Evolutionary conservation across 2,797 vertebrate species (phyloP).

Genomic region (Salmo trutta): DNA sequence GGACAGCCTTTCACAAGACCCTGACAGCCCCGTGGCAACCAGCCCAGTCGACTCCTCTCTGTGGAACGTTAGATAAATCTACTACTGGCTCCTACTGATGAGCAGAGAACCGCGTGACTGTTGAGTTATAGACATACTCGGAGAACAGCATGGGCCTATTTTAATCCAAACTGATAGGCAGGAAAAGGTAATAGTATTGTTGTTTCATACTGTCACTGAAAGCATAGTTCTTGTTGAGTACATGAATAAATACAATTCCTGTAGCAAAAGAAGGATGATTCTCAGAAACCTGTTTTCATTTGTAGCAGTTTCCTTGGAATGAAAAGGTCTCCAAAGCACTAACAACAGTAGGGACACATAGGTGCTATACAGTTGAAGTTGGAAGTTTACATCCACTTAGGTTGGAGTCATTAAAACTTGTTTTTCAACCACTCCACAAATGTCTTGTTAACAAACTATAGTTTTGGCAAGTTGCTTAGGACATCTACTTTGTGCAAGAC

Average conservation of each 20-base stretch:
- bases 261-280: background rate
- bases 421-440: no score
- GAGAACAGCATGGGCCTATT: no score
- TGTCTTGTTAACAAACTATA: no score
- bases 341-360: background rate
- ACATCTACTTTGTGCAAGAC: no score
- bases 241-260: background rate
- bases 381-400: no score
- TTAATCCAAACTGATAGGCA: background rate
- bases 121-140: background rate
- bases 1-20: constrained; percentile 20
- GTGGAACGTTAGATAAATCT: background rate
- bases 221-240: background rate
- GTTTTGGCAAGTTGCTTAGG: no score
- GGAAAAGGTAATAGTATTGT: background rate
- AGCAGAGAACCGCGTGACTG: background rate
- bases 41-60: constrained; percentile 21
- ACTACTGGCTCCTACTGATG: background rate
- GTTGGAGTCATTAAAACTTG: no score
- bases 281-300: background rate
- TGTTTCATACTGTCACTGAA: background rate
- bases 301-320: background rate
- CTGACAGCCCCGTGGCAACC: constrained; percentile 38
- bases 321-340: background rate
- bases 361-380: no score